Evolutionary conservation across 2,797 vertebrate genomes (phyloP), one percentile per base, ranked within the genome.

Genomic region (Esox lucius): DNA sequence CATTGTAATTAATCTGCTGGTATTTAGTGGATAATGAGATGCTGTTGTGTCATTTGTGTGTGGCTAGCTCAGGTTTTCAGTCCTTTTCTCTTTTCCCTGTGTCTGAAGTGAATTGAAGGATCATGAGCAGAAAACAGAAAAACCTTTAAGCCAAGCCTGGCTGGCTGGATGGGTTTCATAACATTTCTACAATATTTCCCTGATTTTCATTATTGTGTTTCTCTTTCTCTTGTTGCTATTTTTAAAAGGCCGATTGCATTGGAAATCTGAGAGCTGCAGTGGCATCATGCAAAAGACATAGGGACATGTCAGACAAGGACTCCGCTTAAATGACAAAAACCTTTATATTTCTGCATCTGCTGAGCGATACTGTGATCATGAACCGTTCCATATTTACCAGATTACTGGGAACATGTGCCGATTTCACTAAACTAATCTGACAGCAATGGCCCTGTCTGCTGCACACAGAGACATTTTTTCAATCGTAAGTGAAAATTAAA

Each of bases 21-120:
- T 90, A 93, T 94, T 94, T 91, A 93, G 88, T 90, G 89, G 90
- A 87, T 94, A 94, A 94, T 92, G 88, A 92, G 92, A 92, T 87
- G 87, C 90, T 92, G 91, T 88, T 82, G 26, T 82, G 81, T 61
- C 11, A 4, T 26, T 61, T 61, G 22, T 61, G 56, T 61, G 56
- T 61, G 56, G 22, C 56, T 61, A 61, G 56, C 22, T 61, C 56
- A 24, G 19, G 6, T 26, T 61, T 26, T 61, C 22, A 61, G 13
- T 17, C 24, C 11, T 59, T 53, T 59, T 61, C 22, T 61, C 0
- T 13, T 61, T 24, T 26, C 22, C 56, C n/a, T 4, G 7, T 61
- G 56, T 61, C 22, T 59, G 56, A 59, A 59, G 22, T 61, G 56
- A 61, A 61, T 61, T 61, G 22, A 59, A 59, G 53, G n/a, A n/a